Evolutionary conservation across 2,113 vertebrate species (phyloP), one percentile per base, ranked within the genome.

Genomic region (Physeter macrocephalus): DNA sequence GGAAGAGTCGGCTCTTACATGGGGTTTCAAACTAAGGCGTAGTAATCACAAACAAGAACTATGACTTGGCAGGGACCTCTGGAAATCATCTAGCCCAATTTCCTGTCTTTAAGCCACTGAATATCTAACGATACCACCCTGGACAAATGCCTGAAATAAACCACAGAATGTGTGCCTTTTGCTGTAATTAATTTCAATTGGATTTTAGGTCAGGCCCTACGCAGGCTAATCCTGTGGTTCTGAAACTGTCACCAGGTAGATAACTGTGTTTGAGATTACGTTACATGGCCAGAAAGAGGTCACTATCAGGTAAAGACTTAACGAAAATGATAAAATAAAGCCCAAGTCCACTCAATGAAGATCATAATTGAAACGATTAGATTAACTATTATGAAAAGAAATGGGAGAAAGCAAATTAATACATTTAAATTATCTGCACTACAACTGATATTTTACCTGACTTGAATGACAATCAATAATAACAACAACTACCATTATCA

Each of bases 341-440:
- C 21, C 87, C 11, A 94, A 77, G 69, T 74, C 7, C 10, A 90
- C 39, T 84, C 36, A 95, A 92, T 61, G 13, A 95, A 64, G 57
- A 84, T 49, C 29, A 36, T 74, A 90, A 69, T 75, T 85, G 88
- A 82, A 90, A 75, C 29, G 91, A 83, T 54, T 57, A 96, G 84
- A 87, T 69, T 49, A 96, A 66, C 10, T 85, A 95, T 27, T 41
- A 46, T 29, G 8, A 84, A 94, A 95, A 86, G 36, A 93, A 90
- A 82, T 12, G 25, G 18, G 46, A 85, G 3, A 21, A 34, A 75
- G 25, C 69, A 74, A 39, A 64, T 49, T 43, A 88, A 52, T 29
- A 75, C 81, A 5, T 41, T 90, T 87, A 67, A 87, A 59, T 67
- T 31, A 67, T 66, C 29, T 92, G 13, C 8, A 78, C 8, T n/a